These are phyloP conservation scores for Hypomesus transpacificus DNA, from an alignment of 2,113 vertebrate species.

Conservation along the genomic window DNA sequence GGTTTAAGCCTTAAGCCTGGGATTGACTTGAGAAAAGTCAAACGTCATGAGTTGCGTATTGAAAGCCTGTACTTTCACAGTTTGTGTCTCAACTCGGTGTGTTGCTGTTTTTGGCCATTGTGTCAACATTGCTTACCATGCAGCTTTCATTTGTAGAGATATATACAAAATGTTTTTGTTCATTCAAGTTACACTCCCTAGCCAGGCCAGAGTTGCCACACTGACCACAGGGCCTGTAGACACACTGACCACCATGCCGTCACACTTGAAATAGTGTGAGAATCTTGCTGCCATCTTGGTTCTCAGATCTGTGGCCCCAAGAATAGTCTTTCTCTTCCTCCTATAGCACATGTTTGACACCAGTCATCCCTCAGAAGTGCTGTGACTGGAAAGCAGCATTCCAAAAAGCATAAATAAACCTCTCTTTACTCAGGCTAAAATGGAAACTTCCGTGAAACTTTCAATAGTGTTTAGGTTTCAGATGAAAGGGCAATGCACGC, in stretches of 20 bases:
- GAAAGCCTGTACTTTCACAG: too few relatives aligned
- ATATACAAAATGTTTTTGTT: too few relatives aligned
- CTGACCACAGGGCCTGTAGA: constrained; percentile 42
- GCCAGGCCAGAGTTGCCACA: constrained; percentile 18
- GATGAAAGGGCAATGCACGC: constrained; percentile 44
- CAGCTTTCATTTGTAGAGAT: background rate
- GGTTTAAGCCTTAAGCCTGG: too few relatives aligned
- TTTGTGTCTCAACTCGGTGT: too few relatives aligned
- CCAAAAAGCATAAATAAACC: constrained; percentile 37
- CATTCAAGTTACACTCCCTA: too few relatives aligned
- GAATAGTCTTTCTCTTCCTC: constrained; percentile 26
- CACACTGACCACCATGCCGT: constrained; percentile 47
- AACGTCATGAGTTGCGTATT: too few relatives aligned
- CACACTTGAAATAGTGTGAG: constrained; percentile 64
- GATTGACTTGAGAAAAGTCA: too few relatives aligned
- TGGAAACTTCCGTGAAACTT: constrained; percentile 53
- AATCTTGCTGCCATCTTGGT: constrained; percentile 38
- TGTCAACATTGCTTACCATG: constrained; percentile 3
- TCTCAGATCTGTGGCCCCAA: constrained; percentile 47
- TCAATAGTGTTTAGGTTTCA: constrained; percentile 11
- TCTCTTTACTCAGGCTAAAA: constrained; percentile 45
- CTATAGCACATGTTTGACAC: background rate
- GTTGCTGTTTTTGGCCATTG: too few relatives aligned
- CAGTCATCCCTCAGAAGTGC: constrained; percentile 14
- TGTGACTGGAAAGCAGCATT: constrained; percentile 6